These are phyloP conservation scores for Epinotia ramella DNA, from an alignment of 2,888 invertebrate genomes.

Conservation along the genomic window DNA sequence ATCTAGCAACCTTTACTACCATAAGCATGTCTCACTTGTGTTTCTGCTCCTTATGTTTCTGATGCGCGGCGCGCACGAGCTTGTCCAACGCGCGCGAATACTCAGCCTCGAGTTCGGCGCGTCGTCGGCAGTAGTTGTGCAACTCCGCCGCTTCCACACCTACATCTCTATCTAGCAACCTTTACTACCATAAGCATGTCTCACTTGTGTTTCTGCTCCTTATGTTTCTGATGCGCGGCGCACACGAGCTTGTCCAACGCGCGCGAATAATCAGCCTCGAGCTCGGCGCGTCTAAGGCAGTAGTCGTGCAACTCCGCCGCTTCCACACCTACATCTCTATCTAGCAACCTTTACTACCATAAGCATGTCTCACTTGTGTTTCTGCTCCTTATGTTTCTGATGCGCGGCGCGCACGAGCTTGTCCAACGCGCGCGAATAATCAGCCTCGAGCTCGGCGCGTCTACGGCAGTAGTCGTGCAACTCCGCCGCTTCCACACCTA, in stretches of 20 bases:
- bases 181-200: too few species aligned
- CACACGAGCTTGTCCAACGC: too few species aligned
- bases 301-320: slow-evolving; percentile 77
- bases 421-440: slow-evolving; percentile 96
- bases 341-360: too few species aligned
- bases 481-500: slow-evolving; percentile 95
- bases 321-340: slow-evolving; percentile 57
- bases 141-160: slow-evolving; percentile 87
- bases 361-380: slow-evolving; percentile 83
- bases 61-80: slow-evolving; percentile 89
- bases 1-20: slow-evolving; percentile 64
- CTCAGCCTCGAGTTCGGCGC: slow-evolving; percentile 97
- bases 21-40: slow-evolving; percentile 75
- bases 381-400: slow-evolving; percentile 84
- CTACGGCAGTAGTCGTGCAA: slow-evolving; percentile 94
- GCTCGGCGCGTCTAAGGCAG: slow-evolving; percentile 94
- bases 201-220: too few species aligned
- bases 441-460: slow-evolving; percentile 96
- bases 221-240: too few species aligned
- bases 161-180: too few species aligned
- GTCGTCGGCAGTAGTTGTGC: slow-evolving; percentile 93
- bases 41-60: slow-evolving; percentile 86
- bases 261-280: slow-evolving; percentile 86
- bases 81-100: slow-evolving; percentile 97
- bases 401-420: slow-evolving; percentile 92